Evolutionary conservation across 1,140 invertebrate species (phyloP), one percentile per base, ranked within the genome.

Genomic region (Epicauta chinensis): DNA sequence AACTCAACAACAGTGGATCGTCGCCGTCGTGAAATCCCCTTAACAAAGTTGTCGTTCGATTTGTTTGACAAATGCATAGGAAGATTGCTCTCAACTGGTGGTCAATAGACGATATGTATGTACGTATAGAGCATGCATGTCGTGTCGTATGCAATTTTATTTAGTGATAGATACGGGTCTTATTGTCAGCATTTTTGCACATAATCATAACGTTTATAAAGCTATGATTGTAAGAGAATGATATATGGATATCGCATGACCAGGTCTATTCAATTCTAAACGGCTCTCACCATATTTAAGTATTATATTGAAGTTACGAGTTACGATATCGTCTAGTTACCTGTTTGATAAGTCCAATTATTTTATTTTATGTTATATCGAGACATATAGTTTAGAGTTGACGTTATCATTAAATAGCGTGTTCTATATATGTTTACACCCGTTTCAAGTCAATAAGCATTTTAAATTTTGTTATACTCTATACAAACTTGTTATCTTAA

Each of bases 71-170:
- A n/a, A n/a, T n/a, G n/a, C n/a, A n/a, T n/a, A 23, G 7, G 1
- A 7, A 5, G 23, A 23, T 23, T 5, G 7, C 7, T 23, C 7
- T 23, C 23, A 23, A 5, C 23, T 23, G 23, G 23, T 23, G 23
- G 23, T 23, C 7, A 23, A 23, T 23, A 23, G 4, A 5, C 23
- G 7, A 23, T n/a, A n/a, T n/a, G n/a, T n/a, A 23, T 5, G 23
- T 7, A 5, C 23, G 4, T 7, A 23, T 23, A 23, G 4, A 40
- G 41, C 48, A 48, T 38, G 30, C 34, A 11, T 54, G 31, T 44
- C 52, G 52, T 54, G 52, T 23, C 12, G 36, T 44, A 54, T 54
- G 52, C 48, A 54, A 54, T 44, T 12, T 10, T 40, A 37, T n/a
- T 38, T 39, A 43, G 45, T 37, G 44, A 47, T 54, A 41, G 38